These are phyloP conservation scores for Dicerorhinus sumatrensis DNA, from an alignment of 2,113 vertebrate genomes.

Conservation along the genomic window DNA sequence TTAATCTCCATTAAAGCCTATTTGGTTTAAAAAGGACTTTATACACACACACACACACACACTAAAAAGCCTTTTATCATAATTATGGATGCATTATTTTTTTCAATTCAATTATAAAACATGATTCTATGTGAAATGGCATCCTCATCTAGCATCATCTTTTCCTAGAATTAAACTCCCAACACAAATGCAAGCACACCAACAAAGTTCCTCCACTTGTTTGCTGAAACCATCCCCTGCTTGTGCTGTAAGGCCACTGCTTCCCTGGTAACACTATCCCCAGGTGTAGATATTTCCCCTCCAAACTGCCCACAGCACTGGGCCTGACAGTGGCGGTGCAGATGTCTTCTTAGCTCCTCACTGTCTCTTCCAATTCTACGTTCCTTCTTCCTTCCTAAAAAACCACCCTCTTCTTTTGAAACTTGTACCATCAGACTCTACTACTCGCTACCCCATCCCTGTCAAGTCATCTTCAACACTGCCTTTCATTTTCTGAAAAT, in stretches of 20 bases:
- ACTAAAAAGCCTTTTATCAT: background rate
- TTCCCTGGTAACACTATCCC: background rate
- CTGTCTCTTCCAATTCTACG: background rate
- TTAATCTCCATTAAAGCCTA: slow-evolving; percentile 46
- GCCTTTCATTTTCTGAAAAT: slow-evolving; percentile 4
- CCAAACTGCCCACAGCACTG: background rate
- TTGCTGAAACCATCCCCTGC: background rate
- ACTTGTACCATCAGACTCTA: background rate
- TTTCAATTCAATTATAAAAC: slow-evolving; percentile 60
- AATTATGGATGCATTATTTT: slow-evolving; percentile 31
- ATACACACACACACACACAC: background rate
- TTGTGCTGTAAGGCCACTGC: background rate
- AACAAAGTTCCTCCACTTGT: background rate
- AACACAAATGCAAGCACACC: slow-evolving; percentile 36
- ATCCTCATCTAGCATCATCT: slow-evolving; percentile 25
- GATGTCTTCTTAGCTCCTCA: background rate
- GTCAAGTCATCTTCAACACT: background rate
- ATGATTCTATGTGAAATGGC: slow-evolving; percentile 37
- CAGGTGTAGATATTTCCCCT: background rate
- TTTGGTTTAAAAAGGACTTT: background rate
- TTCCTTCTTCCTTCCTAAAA: slow-evolving; percentile 28
- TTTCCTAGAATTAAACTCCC: slow-evolving; percentile 50
- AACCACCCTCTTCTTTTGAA: background rate
- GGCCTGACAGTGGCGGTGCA: background rate
- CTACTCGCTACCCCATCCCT: background rate